Conservation (phyloP, 2,888 invertebrate genomes). For the Malachius bipustulatus region DNA sequence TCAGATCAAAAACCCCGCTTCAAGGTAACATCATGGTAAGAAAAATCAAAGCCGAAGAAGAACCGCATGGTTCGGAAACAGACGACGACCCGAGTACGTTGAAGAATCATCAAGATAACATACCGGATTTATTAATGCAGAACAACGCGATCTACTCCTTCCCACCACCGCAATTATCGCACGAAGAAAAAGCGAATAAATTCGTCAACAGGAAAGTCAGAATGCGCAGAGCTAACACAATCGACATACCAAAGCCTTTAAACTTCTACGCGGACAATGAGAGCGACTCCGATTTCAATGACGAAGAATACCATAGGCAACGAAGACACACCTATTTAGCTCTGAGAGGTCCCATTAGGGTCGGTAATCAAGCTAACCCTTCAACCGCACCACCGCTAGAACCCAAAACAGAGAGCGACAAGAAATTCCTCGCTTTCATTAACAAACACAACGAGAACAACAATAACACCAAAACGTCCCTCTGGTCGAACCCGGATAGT, state of each 20-base stretch:
- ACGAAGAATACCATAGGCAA: slow-evolving; percentile 28
- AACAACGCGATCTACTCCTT: slow-evolving; percentile 29
- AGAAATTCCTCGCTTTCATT: slow-evolving; percentile 72
- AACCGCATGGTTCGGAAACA: slow-evolving; percentile 22
- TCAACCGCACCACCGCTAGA: slow-evolving; percentile 52
- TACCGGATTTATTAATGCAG: slow-evolving; percentile 23
- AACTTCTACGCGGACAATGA: slow-evolving; percentile 38
- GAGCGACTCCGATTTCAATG: slow-evolving; percentile 36
- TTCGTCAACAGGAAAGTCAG: slow-evolving; percentile 56
- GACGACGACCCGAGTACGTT: slow-evolving; percentile 27
- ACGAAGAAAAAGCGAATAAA: slow-evolving; percentile 32
- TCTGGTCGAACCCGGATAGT: slow-evolving; percentile 24
- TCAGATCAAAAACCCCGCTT: not conserved
- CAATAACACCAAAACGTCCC: slow-evolving; percentile 19
- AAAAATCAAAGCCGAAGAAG: not conserved
- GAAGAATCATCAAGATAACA: slow-evolving; percentile 17
- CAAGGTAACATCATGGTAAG: not conserved
- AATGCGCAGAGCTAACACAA: slow-evolving; percentile 81
- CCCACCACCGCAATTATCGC: slow-evolving; percentile 9
- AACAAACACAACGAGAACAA: slow-evolving; percentile 54
- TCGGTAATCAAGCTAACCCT: slow-evolving; percentile 36
- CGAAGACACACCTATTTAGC: slow-evolving; percentile 37
- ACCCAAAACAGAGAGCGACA: slow-evolving; percentile 76
- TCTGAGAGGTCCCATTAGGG: slow-evolving; percentile 46
- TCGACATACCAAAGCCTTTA: slow-evolving; percentile 69